A percentile compares a stretch with the other conserved stretches of the same genome.
phyloP scores from a whole-genome alignment of 2,797 vertebrate genomes.

The Holocentrus rufus region DNA sequence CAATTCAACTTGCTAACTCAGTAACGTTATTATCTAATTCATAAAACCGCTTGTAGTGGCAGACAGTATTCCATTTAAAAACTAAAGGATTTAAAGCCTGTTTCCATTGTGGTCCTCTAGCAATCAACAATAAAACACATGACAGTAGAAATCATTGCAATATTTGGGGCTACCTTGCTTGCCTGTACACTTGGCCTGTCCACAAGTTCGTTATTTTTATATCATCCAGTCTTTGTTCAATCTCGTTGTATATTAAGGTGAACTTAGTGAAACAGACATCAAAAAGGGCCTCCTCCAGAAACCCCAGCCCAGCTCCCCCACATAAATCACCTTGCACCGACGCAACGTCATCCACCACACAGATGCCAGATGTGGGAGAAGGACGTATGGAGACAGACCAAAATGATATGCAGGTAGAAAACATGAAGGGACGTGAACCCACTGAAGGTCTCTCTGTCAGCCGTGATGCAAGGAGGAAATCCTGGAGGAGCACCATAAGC shows the following conservation, averaged over 20 bases:
- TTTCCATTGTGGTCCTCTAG: too few relatives aligned
- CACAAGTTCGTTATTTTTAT: background rate
- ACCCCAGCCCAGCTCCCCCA: slow-evolving; percentile 54
- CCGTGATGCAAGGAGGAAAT: slow-evolving; percentile 70
- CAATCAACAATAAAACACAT: too few relatives aligned
- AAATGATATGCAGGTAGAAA: slow-evolving; percentile 28
- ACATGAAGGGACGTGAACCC: slow-evolving; percentile 7
- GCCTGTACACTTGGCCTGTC: background rate
- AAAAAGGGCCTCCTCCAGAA: slow-evolving; percentile 68
- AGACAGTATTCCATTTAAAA: too few relatives aligned
- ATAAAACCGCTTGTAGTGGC: too few relatives aligned
- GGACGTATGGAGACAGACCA: slow-evolving; percentile 27
- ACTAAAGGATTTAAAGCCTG: too few relatives aligned
- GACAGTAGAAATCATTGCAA: too few relatives aligned
- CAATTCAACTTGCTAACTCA: background rate
- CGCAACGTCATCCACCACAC: slow-evolving; percentile 7
- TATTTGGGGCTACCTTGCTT: background rate
- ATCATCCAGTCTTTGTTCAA: background rate
- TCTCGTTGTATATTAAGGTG: slow-evolving; percentile 37
- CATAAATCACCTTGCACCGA: slow-evolving; percentile 74
- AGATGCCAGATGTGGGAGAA: slow-evolving; percentile 25
- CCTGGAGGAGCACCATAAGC: slow-evolving; percentile 81
- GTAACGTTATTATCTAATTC: too few relatives aligned
- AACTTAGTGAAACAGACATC: slow-evolving; percentile 22
- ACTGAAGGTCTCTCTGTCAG: slow-evolving; percentile 38